Conservation (phyloP, 2,113 vertebrate species). For the Garra rufa region DNA sequence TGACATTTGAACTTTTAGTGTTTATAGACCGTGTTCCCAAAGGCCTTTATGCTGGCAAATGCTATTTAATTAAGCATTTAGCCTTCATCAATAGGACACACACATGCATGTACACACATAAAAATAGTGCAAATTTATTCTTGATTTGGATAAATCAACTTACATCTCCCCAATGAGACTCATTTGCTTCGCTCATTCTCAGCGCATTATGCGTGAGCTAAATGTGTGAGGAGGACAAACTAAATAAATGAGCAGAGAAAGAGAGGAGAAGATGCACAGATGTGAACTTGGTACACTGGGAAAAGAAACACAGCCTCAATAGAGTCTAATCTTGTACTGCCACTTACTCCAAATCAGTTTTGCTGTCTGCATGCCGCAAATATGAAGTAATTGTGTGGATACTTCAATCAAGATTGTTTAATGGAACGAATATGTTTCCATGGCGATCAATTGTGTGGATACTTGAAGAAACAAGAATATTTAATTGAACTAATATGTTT, state of each 20-base stretch:
- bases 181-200: conserved; percentile 42
- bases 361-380: neutral
- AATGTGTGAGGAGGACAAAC: conserved; percentile 47
- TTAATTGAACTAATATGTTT: neutral
- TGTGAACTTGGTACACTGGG: neutral
- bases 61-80: conserved; percentile 73
- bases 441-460: conserved; percentile 2
- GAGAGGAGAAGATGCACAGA: conserved; percentile 34
- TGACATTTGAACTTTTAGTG: conserved; percentile 59
- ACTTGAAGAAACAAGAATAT: neutral
- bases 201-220: conserved; percentile 50
- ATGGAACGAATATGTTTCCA: neutral
- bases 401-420: neutral
- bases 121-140: conserved; percentile 48
- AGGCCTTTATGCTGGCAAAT: conserved; percentile 65
- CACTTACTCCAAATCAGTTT: conserved; percentile 4
- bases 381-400: neutral
- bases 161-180: conserved; percentile 44
- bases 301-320: conserved; percentile 13
- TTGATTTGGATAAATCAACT: conserved; percentile 56
- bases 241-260: conserved; percentile 52
- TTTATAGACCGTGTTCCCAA: conserved; percentile 53
- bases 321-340: conserved; percentile 13
- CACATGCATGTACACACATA: conserved; percentile 17
- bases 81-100: neutral